These are phyloP conservation scores for Sciurus niger DNA, from an alignment of 2,113 vertebrate species.

Conservation along the genomic window DNA sequence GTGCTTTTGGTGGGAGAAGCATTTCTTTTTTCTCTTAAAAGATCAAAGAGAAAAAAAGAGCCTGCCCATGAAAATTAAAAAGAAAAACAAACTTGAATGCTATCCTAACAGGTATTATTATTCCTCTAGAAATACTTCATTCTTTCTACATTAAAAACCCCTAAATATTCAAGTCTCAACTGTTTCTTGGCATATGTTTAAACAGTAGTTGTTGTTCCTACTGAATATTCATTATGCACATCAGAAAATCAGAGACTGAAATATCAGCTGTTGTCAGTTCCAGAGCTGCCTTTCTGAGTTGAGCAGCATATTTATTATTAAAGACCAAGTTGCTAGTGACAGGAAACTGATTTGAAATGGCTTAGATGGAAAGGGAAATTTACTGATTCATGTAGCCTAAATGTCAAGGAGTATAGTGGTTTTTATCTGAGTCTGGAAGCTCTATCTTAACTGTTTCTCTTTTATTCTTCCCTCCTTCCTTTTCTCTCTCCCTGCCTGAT, in stretches of 20 bases:
- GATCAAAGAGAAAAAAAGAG: not conserved
- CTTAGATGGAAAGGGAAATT: not conserved
- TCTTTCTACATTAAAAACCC: not conserved
- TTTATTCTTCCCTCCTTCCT: not conserved
- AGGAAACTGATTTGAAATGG: slow-evolving; percentile 39
- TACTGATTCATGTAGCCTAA: not conserved
- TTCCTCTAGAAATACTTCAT: too few relatives aligned
- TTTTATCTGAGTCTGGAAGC: not conserved
- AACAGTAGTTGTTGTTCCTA: not conserved
- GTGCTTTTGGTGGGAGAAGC: not conserved
- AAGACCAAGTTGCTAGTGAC: not conserved
- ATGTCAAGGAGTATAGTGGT: not conserved
- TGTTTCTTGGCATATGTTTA: not conserved
- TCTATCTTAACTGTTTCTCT: too few relatives aligned
- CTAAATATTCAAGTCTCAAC: not conserved
- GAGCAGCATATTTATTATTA: not conserved
- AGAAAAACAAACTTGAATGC: not conserved
- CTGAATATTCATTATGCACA: not conserved
- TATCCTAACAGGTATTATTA: not conserved
- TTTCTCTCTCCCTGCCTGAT: not conserved
- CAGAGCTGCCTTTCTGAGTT: not conserved
- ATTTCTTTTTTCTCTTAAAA: slow-evolving; percentile 12
- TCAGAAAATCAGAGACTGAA: not conserved
- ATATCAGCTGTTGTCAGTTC: not conserved
- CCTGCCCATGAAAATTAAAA: not conserved